These are phyloP conservation scores for Aphis craccivora DNA, from an alignment of 1,140 invertebrate species.

Conservation along the genomic window DNA sequence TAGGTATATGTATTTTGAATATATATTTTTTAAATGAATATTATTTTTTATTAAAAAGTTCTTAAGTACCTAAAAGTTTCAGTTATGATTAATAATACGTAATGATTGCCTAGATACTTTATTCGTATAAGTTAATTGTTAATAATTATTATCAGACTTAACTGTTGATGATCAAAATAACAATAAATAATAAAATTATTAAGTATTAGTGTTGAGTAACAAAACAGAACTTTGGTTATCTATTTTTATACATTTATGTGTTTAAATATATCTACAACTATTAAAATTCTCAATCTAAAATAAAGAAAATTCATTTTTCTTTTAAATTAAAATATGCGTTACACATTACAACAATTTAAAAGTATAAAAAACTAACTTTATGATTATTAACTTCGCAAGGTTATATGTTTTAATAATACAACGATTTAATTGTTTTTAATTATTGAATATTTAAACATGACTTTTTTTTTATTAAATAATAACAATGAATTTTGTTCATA, in stretches of 20 bases:
- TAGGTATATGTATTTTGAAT: no score
- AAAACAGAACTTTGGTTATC: not conserved
- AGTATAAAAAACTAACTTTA: no score
- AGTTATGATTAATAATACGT: not conserved
- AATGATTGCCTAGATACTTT: not conserved
- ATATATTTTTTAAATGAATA: not conserved
- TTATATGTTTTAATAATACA: not conserved
- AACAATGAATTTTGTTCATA: not conserved
- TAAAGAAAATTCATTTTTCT: no score
- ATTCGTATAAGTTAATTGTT: not conserved
- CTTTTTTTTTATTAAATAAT: not conserved
- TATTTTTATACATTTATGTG: not conserved
- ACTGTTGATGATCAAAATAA: not conserved
- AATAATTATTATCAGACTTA: not conserved
- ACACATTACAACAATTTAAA: no score
- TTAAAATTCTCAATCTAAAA: not conserved
- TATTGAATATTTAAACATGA: not conserved
- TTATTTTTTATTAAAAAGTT: not conserved
- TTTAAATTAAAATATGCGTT: no score
- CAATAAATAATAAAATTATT: not conserved
- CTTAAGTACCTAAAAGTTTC: not conserved
- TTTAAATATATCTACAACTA: not conserved
- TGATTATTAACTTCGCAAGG: not conserved
- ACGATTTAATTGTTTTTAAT: not conserved
- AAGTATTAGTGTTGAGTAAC: not conserved